These are phyloP conservation scores for Salvelinus alpinus DNA, from an alignment of 2,113 vertebrate genomes.

Conservation along the genomic window DNA sequence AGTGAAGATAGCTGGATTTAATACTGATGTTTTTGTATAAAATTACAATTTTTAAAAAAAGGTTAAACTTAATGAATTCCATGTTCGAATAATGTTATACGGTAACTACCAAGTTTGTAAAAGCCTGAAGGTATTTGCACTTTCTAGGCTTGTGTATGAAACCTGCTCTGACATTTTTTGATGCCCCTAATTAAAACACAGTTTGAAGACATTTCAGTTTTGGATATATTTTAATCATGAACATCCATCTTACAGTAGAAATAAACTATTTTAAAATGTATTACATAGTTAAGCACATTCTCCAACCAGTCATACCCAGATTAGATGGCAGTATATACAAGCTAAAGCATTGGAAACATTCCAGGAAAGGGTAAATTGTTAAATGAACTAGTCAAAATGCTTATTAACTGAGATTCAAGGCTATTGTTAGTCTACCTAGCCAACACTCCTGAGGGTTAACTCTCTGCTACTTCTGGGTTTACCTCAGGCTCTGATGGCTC, in stretches of 20 bases:
- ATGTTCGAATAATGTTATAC: not conserved
- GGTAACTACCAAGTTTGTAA: not conserved
- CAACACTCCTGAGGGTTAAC: too few species aligned
- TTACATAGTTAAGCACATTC: not conserved
- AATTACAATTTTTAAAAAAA: not conserved
- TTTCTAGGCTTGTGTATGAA: not conserved
- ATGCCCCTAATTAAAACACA: not conserved
- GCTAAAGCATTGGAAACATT: not conserved
- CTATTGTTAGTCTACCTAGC: not conserved
- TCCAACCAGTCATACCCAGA: too few species aligned
- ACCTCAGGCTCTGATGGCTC: too few species aligned
- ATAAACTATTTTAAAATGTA: not conserved
- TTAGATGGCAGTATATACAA: not conserved
- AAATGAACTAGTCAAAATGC: too few species aligned
- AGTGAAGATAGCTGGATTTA: not conserved
- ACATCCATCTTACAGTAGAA: not conserved
- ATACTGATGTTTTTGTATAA: not conserved
- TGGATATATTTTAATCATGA: not conserved
- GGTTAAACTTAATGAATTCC: not conserved
- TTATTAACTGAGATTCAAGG: not conserved
- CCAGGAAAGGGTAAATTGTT: too few species aligned
- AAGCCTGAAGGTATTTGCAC: not conserved
- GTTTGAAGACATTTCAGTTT: not conserved
- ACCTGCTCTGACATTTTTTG: slow-evolving; percentile 14
- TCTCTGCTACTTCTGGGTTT: too few species aligned